These are phyloP conservation scores for Todiramphus chloris DNA, from an alignment of 2,113 vertebrate species.

Conservation along the genomic window DNA sequence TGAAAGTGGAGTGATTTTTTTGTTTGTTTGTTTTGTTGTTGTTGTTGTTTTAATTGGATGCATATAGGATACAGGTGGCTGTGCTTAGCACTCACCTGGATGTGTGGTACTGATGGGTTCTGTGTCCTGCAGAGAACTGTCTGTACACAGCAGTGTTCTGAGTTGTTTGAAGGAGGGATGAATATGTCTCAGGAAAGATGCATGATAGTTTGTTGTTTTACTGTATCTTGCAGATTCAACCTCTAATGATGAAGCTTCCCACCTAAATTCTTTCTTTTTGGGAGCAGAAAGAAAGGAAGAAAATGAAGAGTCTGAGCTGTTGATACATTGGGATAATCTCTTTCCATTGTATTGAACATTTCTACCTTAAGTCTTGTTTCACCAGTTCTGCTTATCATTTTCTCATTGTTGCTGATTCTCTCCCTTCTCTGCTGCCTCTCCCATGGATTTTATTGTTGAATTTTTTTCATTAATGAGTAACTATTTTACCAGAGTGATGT, in stretches of 20 bases:
- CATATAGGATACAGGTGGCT: neutral
- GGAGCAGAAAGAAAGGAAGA: conserved; percentile 79
- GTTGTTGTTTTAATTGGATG: neutral
- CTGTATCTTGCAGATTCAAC: conserved; percentile 80
- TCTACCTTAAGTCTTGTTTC: conserved; percentile 74
- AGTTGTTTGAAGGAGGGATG: conserved; percentile 63
- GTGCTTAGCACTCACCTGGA: neutral
- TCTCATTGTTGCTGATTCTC: conserved; percentile 49
- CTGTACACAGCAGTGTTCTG: conserved; percentile 35
- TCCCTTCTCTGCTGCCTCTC: conserved; percentile 26
- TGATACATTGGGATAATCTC: conserved; percentile 78
- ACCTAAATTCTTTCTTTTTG: conserved; percentile 82
- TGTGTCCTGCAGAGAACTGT: neutral
- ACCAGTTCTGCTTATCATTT: conserved; percentile 71
- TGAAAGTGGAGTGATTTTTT: neutral
- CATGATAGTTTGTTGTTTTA: conserved; percentile 81
- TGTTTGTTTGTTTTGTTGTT: neutral
- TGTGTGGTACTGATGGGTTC: neutral
- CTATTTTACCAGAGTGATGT: conserved; percentile 42
- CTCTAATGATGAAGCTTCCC: conserved; percentile 79
- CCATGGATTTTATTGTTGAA: conserved; percentile 32
- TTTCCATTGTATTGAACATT: conserved; percentile 77
- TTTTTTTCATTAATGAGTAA: conserved; percentile 56
- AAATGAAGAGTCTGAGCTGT: conserved; percentile 80
- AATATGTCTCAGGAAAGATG: conserved; percentile 71